A percentile compares a stretch with the other conserved stretches of the same genome.
These are phyloP conservation scores for Phenganax stokvisi DNA, from an alignment of 92 coral and sea anemone genomes.

Conservation along the genomic window DNA sequence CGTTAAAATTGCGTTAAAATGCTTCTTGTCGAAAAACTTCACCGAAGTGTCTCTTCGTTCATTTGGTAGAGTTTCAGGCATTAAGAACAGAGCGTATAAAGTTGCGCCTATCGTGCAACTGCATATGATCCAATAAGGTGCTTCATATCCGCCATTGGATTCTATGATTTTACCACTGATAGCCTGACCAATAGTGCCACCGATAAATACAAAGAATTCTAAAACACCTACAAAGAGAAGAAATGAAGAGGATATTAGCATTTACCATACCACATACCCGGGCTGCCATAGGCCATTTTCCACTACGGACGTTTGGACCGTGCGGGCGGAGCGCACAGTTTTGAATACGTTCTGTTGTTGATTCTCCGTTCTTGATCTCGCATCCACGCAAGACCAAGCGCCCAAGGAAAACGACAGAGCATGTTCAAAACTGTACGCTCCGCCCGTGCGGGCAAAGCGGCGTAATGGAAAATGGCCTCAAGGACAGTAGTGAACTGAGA, in stretches of 20 bases:
- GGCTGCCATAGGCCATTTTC: too few species aligned
- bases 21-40: constrained; percentile 30
- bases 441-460: too few species aligned
- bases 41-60: constrained; percentile 12
- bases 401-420: too few species aligned
- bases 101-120: constrained; percentile 17
- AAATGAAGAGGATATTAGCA: not conserved
- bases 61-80: constrained; percentile 25
- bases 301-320: too few species aligned
- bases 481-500: too few species aligned
- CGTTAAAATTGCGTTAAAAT: constrained; percentile 21
- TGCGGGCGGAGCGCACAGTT: too few species aligned
- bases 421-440: too few species aligned
- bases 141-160: constrained; percentile 21
- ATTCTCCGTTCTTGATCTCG: too few species aligned
- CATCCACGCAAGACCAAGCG: too few species aligned
- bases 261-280: too few species aligned
- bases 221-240: constrained; percentile 16
- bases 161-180: constrained; percentile 37
- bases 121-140: constrained; percentile 19
- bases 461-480: too few species aligned
- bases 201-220: constrained; percentile 35
- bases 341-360: too few species aligned
- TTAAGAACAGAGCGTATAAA: constrained; percentile 15
- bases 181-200: constrained; percentile 39